Conservation (phyloP, 2,888 invertebrate species). For the Chloromyia formosa region DNA sequence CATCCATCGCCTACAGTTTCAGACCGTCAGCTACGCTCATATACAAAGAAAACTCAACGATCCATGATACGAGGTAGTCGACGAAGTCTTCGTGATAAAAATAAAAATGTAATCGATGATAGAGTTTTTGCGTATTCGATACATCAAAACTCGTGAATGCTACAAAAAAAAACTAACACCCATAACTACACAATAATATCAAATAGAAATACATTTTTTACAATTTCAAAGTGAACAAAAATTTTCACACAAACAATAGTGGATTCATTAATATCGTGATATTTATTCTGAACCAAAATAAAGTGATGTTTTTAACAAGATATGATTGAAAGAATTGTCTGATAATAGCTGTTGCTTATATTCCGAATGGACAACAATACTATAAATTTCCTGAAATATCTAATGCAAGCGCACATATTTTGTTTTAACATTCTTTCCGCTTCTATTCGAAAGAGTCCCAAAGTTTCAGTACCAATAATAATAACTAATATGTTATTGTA, state of each 20-base stretch:
- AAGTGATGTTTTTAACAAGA: not conserved
- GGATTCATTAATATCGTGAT: not conserved
- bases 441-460: no score
- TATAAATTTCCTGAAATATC: no score
- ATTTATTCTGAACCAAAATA: not conserved
- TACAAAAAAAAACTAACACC: not conserved
- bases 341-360: no score
- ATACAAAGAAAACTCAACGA: slow-evolving; percentile 48
- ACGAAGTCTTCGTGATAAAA: slow-evolving; percentile 47
- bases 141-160: slow-evolving; percentile 24
- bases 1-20: slow-evolving; percentile 49
- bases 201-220: not conserved
- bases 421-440: no score
- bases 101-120: slow-evolving; percentile 49
- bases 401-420: no score
- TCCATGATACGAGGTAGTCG: slow-evolving; percentile 28
- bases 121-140: slow-evolving; percentile 35
- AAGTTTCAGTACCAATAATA: no score
- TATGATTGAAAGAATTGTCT: not conserved
- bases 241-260: not conserved
- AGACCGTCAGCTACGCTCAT: slow-evolving; percentile 51
- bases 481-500: no score
- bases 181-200: not conserved
- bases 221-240: slow-evolving; percentile 1
- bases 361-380: no score